These are phyloP conservation scores for Phalloptychus januarius DNA, from an alignment of 2,797 vertebrate species.

Conservation along the genomic window DNA sequence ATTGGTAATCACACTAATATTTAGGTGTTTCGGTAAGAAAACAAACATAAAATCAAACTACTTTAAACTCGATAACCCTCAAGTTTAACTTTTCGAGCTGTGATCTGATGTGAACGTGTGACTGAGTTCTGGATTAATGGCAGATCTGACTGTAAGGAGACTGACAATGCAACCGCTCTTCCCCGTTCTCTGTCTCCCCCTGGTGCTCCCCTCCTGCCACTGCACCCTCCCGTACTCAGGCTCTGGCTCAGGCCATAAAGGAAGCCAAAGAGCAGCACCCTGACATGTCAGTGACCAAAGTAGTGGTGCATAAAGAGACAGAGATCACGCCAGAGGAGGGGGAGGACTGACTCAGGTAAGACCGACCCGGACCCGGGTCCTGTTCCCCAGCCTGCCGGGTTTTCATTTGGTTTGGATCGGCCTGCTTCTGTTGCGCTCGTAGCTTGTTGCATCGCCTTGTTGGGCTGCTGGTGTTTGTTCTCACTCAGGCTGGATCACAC, in stretches of 20 bases:
- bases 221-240: slow-evolving; percentile 83
- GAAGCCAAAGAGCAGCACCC: slow-evolving; percentile 99
- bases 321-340: slow-evolving; percentile 97
- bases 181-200: slow-evolving; percentile 92
- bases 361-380: slow-evolving; percentile 68
- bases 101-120: slow-evolving; percentile 30
- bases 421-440: slow-evolving; percentile 60
- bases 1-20: neutral
- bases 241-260: slow-evolving; percentile 99
- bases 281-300: slow-evolving; percentile 99
- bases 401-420: slow-evolving; percentile 46
- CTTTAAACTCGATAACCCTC: no score
- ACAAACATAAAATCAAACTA: neutral
- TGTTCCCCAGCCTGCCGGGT: slow-evolving; percentile 58
- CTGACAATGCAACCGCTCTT: slow-evolving; percentile 81
- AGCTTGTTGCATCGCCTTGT: slow-evolving; percentile 56
- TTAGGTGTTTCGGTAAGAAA: neutral
- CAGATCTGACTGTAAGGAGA: slow-evolving; percentile 61
- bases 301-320: slow-evolving; percentile 99
- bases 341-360: slow-evolving; percentile 99
- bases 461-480: slow-evolving; percentile 30
- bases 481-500: slow-evolving; percentile 36
- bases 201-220: slow-evolving; percentile 84
- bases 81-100: slow-evolving; percentile 7
- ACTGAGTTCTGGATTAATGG: slow-evolving; percentile 38